These are phyloP conservation scores for Acipenser transmontanus DNA, from an alignment of 2,797 vertebrate species.

Conservation along the genomic window DNA sequence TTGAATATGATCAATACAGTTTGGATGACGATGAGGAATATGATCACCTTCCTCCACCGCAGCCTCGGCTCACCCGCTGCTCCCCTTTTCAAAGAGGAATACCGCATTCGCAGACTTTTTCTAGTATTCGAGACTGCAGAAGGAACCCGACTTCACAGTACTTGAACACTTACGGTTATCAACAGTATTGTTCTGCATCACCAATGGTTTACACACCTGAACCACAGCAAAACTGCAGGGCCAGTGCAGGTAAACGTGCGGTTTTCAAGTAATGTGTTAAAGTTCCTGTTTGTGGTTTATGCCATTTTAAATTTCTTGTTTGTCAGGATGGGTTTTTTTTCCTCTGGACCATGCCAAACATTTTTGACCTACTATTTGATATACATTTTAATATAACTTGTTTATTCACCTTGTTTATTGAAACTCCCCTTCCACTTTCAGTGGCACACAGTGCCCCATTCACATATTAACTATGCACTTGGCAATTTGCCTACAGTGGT, in stretches of 20 bases:
- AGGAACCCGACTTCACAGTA: constrained; percentile 75
- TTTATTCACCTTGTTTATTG: too few relatives aligned
- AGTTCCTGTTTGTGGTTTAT: background rate
- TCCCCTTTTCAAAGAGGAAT: constrained; percentile 83
- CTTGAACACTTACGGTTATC: constrained; percentile 71
- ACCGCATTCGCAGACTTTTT: constrained; percentile 93
- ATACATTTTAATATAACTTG: too few relatives aligned
- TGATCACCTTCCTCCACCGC: constrained; percentile 85
- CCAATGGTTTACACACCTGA: constrained; percentile 65
- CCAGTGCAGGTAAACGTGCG: constrained; percentile 69
- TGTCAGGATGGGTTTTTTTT: too few relatives aligned
- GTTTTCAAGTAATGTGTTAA: background rate
- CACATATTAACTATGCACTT: too few relatives aligned
- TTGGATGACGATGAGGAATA: constrained; percentile 84
- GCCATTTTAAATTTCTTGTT: too few relatives aligned
- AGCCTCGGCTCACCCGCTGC: constrained; percentile 83
- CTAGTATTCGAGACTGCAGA: constrained; percentile 85
- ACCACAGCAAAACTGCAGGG: constrained; percentile 64
- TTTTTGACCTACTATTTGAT: too few relatives aligned
- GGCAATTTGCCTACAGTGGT: too few relatives aligned
- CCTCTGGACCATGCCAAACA: too few relatives aligned
- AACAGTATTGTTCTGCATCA: constrained; percentile 67
- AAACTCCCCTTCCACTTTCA: too few relatives aligned
- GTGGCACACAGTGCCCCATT: too few relatives aligned
- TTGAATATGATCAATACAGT: constrained; percentile 73